Evolutionary conservation across 92 coral and sea anemone species (phyloP).

Genomic region (Porites rus): DNA sequence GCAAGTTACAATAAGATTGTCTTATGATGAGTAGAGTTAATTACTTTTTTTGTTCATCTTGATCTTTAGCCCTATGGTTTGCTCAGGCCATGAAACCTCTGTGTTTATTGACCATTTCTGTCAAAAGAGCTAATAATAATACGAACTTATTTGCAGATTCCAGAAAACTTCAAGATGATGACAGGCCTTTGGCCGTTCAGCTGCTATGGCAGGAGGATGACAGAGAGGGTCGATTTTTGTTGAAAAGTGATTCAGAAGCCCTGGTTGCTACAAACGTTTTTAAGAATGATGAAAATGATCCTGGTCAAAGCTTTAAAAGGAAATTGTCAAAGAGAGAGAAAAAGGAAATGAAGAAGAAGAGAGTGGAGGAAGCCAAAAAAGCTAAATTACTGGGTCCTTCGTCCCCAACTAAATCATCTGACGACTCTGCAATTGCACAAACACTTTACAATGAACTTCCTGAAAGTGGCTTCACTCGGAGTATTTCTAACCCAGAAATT

Average conservation of each 20-base stretch:
- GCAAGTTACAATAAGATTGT: too few relatives aligned
- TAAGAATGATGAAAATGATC: constrained; percentile 62
- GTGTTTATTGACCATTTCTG: too few relatives aligned
- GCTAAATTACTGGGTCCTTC: constrained; percentile 54
- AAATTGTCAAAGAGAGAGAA: constrained; percentile 93
- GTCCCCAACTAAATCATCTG: constrained; percentile 56
- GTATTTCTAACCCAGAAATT: constrained; percentile 95
- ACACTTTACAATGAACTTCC: constrained; percentile 89
- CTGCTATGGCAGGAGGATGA: constrained; percentile 91
- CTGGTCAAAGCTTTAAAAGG: constrained; percentile 78
- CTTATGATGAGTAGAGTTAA: too few relatives aligned
- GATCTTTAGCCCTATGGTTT: too few relatives aligned
- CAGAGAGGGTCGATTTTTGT: constrained; percentile 94
- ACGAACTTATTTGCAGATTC: constrained; percentile 66
- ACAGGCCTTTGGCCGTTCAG: constrained; percentile 88
- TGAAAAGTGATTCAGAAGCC: constrained; percentile 92
- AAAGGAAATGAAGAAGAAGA: constrained; percentile 84
- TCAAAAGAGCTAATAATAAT: not conserved
- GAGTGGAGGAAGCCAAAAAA: constrained; percentile 69
- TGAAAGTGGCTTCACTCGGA: constrained; percentile 91
- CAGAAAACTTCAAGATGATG: constrained; percentile 68
- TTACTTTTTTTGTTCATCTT: too few relatives aligned
- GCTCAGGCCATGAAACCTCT: too few relatives aligned
- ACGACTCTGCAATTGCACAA: constrained; percentile 84
- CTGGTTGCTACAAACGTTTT: constrained; percentile 80